These are phyloP conservation scores for Leucoma salicis DNA, from an alignment of 2,888 invertebrate species.

Conservation along the genomic window DNA sequence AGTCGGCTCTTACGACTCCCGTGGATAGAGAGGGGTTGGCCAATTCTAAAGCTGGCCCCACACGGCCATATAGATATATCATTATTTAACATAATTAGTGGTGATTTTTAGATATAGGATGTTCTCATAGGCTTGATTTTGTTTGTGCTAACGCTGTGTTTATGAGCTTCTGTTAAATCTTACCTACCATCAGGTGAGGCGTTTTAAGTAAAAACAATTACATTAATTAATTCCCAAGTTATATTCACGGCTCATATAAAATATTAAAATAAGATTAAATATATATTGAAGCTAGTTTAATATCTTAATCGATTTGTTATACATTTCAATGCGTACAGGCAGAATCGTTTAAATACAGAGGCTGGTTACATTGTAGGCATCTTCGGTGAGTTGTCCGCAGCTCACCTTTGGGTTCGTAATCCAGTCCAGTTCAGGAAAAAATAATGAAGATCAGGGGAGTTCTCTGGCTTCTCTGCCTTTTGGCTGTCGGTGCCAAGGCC, in stretches of 20 bases:
- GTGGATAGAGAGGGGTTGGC: no score
- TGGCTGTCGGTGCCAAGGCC: conserved; percentile 27
- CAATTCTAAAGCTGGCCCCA: no score
- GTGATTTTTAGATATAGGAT: no score
- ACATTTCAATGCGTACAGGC: conserved; percentile 53
- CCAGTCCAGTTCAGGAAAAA: conserved; percentile 21
- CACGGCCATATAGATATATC: no score
- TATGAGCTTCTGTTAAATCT: no score
- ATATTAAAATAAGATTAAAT: conserved; percentile 46
- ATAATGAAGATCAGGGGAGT: conserved; percentile 39
- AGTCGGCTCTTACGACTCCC: no score
- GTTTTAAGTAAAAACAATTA: conserved; percentile 24
- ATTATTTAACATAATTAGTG: no score
- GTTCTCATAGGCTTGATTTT: no score
- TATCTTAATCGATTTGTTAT: conserved; percentile 60
- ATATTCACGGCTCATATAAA: conserved; percentile 40
- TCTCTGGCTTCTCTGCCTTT: conserved; percentile 36
- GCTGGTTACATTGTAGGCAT: conserved; percentile 27
- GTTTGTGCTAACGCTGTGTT: no score
- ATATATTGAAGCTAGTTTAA: conserved; percentile 48
- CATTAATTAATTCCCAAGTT: conserved; percentile 23
- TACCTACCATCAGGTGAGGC: neutral
- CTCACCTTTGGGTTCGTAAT: conserved; percentile 45
- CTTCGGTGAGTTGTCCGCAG: conserved; percentile 54
- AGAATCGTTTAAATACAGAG: conserved; percentile 50